Percentiles rank a stretch among this genome's conserved stretches.
phyloP scores from a whole-genome alignment of 2,113 vertebrate genomes.

The Platysteira castanea region DNA sequence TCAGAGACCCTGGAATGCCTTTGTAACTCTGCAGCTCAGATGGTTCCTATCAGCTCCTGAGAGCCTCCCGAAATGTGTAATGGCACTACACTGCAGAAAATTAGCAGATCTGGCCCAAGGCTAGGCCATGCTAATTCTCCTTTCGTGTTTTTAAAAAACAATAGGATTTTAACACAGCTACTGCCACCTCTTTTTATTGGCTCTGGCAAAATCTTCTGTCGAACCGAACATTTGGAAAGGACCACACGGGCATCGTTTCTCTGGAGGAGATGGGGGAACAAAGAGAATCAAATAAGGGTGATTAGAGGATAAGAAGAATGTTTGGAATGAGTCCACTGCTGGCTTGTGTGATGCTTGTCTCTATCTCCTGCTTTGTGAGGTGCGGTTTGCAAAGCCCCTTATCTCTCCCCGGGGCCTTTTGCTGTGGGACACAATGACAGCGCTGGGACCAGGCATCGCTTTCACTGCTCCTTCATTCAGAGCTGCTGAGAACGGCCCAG shows the following conservation, averaged over 20 bases:
- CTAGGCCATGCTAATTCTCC: background rate
- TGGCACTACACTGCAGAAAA: background rate
- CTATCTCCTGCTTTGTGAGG: background rate
- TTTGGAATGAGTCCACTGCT: background rate
- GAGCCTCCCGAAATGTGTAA: background rate
- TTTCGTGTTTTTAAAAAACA: background rate
- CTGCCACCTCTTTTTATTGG: background rate
- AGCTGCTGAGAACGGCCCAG: background rate
- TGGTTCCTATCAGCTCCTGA: slow-evolving; percentile 31
- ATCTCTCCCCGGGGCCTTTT: background rate
- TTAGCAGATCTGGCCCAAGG: background rate
- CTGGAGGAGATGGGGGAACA: background rate
- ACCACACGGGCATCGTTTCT: background rate
- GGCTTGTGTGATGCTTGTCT: background rate
- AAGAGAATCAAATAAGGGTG: background rate
- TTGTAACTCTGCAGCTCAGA: background rate
- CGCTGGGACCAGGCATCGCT: background rate
- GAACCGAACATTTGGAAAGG: background rate
- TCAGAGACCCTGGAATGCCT: background rate
- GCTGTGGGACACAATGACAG: background rate
- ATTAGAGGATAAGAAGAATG: slow-evolving; percentile 10
- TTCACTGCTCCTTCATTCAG: background rate
- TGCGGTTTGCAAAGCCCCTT: background rate
- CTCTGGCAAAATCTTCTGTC: background rate
- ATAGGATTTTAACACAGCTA: background rate